These are phyloP conservation scores for cattle (Bos taurus) DNA, from an alignment of 2,113 vertebrate species.

Conservation along the genomic window ARS-UCD2.0 NC_037351.1:53172001-53172500, in stretches of 20 bases:
- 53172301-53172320: neutral
- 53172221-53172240: neutral
- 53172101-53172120: neutral
- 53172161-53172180: conserved; percentile 25
- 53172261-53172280: conserved; percentile 43
- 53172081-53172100: neutral
- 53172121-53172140: neutral
- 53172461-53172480: neutral
- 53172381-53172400: neutral
- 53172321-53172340: neutral
- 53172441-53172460: neutral
- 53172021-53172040: conserved; percentile 47
- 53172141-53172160: conserved; percentile 27
- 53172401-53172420: neutral
- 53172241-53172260: conserved; percentile 12
- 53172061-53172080: neutral
- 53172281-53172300: conserved; percentile 33
- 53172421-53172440: neutral
- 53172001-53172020: conserved; percentile 9
- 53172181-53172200: conserved; percentile 35
- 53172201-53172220: conserved; percentile 1
- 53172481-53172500: conserved; percentile 27
- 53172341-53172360: conserved; percentile 9
- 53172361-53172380: conserved; percentile 7
- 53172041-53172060: neutral